Conservation (phyloP, 2,113 vertebrate species). For the Leptobrachium ailaonicum region DNA sequence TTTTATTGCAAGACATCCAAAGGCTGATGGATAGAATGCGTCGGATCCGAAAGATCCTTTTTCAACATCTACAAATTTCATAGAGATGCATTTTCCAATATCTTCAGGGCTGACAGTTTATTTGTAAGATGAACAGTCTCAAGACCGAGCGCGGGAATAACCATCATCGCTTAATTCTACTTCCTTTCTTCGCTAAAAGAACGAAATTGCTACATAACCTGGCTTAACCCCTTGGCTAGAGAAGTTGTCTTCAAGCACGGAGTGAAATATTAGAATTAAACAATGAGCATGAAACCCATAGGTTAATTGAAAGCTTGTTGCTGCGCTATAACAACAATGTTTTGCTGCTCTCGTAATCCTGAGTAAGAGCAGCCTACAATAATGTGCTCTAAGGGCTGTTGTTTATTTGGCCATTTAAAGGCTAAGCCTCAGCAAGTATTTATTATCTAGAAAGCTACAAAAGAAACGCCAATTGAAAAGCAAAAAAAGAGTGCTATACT, state of each 20-base stretch:
- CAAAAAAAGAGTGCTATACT: no score
- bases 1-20: slow-evolving; percentile 19
- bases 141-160: slow-evolving; percentile 7
- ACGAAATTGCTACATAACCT: slow-evolving; percentile 11
- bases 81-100: slow-evolving; percentile 30
- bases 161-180: slow-evolving; percentile 12
- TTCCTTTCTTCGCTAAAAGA: slow-evolving; percentile 8
- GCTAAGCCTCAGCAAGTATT: no score
- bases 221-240: background rate
- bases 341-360: no score
- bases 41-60: slow-evolving; percentile 24
- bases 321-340: no score
- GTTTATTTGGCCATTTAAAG: no score
- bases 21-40: slow-evolving; percentile 24
- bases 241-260: background rate
- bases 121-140: slow-evolving; percentile 38
- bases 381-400: no score
- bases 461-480: no score
- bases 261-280: background rate
- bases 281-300: no score
- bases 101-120: slow-evolving; percentile 40
- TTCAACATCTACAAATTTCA: slow-evolving; percentile 28
- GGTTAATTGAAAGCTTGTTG: no score
- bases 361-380: no score
- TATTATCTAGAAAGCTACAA: no score